phyloP scores from a whole-genome alignment of 2,888 invertebrate genomes.

The Antheraea assamensis region DNA sequence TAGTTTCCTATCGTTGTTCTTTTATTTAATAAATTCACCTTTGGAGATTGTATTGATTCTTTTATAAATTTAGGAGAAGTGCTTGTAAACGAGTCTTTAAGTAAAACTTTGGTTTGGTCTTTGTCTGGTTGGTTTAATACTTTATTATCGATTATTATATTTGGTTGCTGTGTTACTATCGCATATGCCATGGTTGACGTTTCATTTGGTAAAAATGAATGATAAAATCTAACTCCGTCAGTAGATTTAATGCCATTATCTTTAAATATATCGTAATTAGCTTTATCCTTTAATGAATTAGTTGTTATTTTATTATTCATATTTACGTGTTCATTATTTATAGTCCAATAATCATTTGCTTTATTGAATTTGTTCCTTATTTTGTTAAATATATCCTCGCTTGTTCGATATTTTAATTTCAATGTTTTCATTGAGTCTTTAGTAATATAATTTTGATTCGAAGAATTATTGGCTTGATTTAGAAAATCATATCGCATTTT shows the following conservation, averaged over 20 bases:
- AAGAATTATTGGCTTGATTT: background rate
- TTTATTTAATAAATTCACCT: background rate
- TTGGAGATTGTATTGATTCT: background rate
- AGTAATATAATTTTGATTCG: background rate
- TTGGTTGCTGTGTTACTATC: background rate
- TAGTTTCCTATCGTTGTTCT: background rate
- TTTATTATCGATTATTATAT: background rate
- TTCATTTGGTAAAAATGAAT: background rate
- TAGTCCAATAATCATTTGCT: background rate
- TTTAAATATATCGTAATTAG: background rate
- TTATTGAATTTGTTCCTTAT: background rate
- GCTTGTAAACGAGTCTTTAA: background rate
- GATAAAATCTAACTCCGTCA: background rate
- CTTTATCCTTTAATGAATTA: background rate
- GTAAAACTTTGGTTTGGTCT: background rate
- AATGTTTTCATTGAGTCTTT: background rate
- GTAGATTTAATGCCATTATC: background rate
- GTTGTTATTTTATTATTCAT: background rate
- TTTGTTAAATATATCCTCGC: background rate
- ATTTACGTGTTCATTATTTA: background rate
- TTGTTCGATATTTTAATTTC: background rate
- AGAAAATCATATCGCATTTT: background rate
- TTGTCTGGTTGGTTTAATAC: background rate
- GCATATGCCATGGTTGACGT: background rate
- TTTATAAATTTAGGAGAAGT: background rate